Percentiles rank a stretch among this genome's conserved stretches.
These are phyloP conservation scores for Morinoia aosen DNA, from an alignment of 2,888 invertebrate genomes.

Conservation along the genomic window DNA sequence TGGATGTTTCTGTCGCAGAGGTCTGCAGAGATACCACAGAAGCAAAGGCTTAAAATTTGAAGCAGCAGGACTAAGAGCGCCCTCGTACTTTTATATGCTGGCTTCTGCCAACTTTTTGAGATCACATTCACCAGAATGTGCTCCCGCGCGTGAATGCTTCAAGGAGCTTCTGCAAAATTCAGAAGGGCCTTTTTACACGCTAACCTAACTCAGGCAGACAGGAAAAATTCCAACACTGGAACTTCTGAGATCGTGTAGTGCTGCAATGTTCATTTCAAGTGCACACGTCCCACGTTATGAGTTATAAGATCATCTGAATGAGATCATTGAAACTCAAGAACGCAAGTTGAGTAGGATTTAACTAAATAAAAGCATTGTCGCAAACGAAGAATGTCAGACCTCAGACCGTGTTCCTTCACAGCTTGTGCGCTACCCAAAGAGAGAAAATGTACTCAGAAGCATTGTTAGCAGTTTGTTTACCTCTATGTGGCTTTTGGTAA, in stretches of 20 bases:
- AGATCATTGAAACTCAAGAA: background rate
- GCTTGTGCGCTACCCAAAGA: no score
- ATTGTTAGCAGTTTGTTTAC: no score
- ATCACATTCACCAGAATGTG: conserved; percentile 36
- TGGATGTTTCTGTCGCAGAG: background rate
- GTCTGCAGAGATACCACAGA: background rate
- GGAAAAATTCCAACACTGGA: background rate
- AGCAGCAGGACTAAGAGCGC: background rate
- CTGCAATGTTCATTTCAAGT: background rate
- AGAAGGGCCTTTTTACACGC: conserved; percentile 22
- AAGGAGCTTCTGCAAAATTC: background rate
- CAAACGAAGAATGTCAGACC: background rate
- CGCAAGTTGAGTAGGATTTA: background rate
- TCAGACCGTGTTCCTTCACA: background rate
- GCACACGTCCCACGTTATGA: background rate
- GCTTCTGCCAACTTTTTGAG: conserved; percentile 12
- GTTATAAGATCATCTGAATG: background rate
- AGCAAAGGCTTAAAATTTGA: background rate
- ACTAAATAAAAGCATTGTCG: background rate
- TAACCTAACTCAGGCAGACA: background rate
- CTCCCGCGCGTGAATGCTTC: conserved; percentile 17
- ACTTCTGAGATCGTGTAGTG: background rate
- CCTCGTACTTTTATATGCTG: background rate
- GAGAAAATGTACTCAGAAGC: no score
- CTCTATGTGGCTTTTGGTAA: no score